Base-by-base conservation (phyloP, 2,888 invertebrate genomes). In the Linyphia triangularis region DNA sequence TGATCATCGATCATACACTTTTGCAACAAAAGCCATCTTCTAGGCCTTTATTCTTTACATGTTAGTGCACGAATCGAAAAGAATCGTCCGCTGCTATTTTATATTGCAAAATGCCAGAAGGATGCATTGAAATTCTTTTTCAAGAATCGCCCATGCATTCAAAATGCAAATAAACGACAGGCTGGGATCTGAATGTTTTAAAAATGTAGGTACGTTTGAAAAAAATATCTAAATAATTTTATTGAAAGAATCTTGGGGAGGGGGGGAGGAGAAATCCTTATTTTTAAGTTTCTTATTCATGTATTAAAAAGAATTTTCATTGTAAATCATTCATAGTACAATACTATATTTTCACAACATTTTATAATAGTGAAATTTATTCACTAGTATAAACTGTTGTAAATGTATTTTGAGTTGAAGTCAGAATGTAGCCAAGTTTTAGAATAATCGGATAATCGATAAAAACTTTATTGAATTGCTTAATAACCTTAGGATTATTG, bases 1-100 rank as follows among this genome's bases (percentile, higher is more conserved):
- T 70, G 63, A 73, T 65, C 43, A 73, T 65, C 73, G 82, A 82
- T 72, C 72, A 63, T 13, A 30, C n/a, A 61, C 22, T 43, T 61
- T 77, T 81, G 26, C 59, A 72, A 63, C 28, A 73, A 70, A 78
- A 43, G 65, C 43, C 43, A 75, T 61, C 33, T 65, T 22, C 26
- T 26, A 22, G 26, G 19, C 43, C 65, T 78, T 30, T 33, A 22
- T 57, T 43, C 59, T 59, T 22, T 57, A 19, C 28, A 28, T 57
- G 6, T 77, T 40, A 19, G 63, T 9, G 26, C 37, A 65, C 65
- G 28, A 33, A 30, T 13, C n/a, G 26, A 19, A 43, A 51, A 78
- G 43, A 26, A 26, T 24, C 26, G 43, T 40, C 43, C 9, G 43
- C 7, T 51, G 51, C 70, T 13, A 26, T 70, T 43, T 26, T 43